Base-by-base conservation (phyloP, 2,888 invertebrate genomes). In the Aleiodes testaceus region DNA sequence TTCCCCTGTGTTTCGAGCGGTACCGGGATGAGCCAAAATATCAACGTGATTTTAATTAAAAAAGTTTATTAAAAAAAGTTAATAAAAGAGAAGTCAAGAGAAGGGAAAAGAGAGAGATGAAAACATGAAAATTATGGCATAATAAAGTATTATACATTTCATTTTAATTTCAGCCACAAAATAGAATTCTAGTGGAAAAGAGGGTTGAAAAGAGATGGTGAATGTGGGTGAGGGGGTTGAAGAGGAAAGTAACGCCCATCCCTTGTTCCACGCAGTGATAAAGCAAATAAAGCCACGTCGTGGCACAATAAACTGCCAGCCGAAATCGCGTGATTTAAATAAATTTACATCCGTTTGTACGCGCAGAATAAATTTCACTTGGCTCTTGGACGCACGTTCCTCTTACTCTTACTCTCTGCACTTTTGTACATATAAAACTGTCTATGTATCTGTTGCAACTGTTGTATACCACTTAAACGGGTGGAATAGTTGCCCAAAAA, bases 281-380 rank as follows among this genome's bases (percentile, higher is more conserved):
- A 83, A 84, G 83, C 84, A 85, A 85, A 85, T 84, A 85, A 84
- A 85, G 82, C 83, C 79, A 77, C 82, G 80, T 81, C 81, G 80
- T 78, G 82, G 80, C 84, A 84, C 85, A 84, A 85, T 84, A 84
- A 85, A 84, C 84, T 82, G 81, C 81, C 82, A 81, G 78, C 80
- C 84, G 81, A 85, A 85, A 85, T 85, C 85, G 83, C 80, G 82
- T 84, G 83, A 85, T 85, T 85, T 85, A 82, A 85, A 85, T 85
- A 85, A 85, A 85, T 85, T 85, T 85, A 84, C 85, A 85, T 85
- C 85, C 85, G 84, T 85, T 85, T 75, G 76, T 75, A 71, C 72
- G 70, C 69, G 69, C 65, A 44, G 70, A 75, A 73, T 74, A 69
- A 73, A 76, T 73, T 74, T 75, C 63, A 73, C 73, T 71, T 71